Evolutionary conservation across 2,113 vertebrate genomes (phyloP).

Genomic region (Varanus salvator): DNA sequence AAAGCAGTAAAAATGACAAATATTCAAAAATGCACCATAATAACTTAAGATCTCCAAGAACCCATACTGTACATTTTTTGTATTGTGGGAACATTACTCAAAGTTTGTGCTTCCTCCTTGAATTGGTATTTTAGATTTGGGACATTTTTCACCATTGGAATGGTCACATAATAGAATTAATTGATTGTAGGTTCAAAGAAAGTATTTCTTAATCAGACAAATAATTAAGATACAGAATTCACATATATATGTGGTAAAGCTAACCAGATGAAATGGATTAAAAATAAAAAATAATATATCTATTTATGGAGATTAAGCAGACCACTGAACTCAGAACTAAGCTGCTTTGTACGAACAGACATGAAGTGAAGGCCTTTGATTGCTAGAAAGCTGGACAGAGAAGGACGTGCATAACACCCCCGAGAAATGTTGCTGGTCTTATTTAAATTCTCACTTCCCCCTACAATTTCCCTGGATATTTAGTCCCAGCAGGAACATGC

Average conservation of each 20-base stretch:
- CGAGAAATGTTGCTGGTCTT: neutral
- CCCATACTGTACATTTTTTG: neutral
- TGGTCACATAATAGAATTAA: neutral
- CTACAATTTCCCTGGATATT: neutral
- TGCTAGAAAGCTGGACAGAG: neutral
- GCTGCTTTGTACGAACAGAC: neutral
- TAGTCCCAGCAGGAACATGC: neutral
- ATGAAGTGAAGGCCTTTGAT: neutral
- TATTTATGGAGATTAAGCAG: too few relatives aligned
- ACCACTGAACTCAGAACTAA: too few relatives aligned
- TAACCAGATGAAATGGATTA: neutral
- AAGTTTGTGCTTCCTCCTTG: neutral
- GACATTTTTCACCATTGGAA: neutral
- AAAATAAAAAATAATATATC: too few relatives aligned
- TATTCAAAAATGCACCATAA: neutral
- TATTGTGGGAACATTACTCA: neutral
- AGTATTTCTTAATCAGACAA: neutral
- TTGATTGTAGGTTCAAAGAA: neutral
- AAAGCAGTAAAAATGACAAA: neutral
- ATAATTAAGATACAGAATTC: neutral
- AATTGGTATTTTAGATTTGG: neutral
- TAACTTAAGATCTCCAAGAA: neutral
- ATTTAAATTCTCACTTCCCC: neutral
- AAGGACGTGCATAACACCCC: neutral
- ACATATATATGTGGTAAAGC: neutral